phyloP scores from a whole-genome alignment of 2,113 vertebrate genomes.

The Limnothrissa miodon region DNA sequence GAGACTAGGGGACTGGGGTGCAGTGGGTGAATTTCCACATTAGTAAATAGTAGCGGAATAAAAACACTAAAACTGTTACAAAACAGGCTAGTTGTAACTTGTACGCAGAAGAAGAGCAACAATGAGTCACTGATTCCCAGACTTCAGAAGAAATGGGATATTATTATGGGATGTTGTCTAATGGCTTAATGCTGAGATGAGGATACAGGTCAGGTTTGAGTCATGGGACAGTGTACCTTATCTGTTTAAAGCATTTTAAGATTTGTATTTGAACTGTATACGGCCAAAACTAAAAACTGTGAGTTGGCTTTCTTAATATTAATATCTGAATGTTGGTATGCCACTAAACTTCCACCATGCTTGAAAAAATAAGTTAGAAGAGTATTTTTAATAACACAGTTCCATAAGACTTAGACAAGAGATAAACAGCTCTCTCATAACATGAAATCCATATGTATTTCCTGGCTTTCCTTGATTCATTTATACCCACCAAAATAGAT shows the following conservation, averaged over 20 bases:
- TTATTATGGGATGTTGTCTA: neutral
- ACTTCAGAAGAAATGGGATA: neutral
- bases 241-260: neutral
- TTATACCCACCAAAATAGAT: too few relatives aligned
- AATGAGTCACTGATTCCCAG: neutral
- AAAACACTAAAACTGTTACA: neutral
- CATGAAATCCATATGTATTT: too few relatives aligned
- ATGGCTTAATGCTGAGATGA: neutral
- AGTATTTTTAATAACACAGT: too few relatives aligned
- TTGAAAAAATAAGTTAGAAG: too few relatives aligned
- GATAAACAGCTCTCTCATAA: too few relatives aligned
- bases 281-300: too few relatives aligned
- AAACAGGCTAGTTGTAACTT: neutral
- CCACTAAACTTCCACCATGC: too few relatives aligned
- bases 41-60: neutral
- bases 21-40: neutral
- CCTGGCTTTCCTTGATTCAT: too few relatives aligned
- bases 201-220: neutral
- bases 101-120: neutral
- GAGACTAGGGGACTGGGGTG: neutral
- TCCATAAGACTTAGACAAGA: too few relatives aligned
- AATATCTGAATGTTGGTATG: too few relatives aligned
- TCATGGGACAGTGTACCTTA: neutral
- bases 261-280: neutral
- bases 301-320: too few relatives aligned